A percentile compares a stretch with the other conserved stretches of the same genome.
These are phyloP conservation scores for Heliornis fulica DNA, from an alignment of 2,113 vertebrate species.

Conservation along the genomic window DNA sequence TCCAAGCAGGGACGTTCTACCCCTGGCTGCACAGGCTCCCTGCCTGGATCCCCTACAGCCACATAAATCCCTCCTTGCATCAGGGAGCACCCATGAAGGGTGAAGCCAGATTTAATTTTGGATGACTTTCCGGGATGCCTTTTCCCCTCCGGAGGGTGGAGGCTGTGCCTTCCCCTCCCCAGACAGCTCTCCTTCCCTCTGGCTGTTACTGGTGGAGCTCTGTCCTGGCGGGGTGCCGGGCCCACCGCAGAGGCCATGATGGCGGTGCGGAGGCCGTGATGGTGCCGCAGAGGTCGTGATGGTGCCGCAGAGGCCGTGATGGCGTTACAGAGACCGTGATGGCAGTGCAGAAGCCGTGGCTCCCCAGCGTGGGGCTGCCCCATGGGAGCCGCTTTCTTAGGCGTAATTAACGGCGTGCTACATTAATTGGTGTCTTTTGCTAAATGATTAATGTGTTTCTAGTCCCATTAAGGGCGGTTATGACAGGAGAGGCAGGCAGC, in stretches of 20 bases:
- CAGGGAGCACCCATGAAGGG: fast-evolving
- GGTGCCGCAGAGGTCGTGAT: not conserved
- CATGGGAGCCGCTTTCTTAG: slow-evolving; percentile 8
- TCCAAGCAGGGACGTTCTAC: not conserved
- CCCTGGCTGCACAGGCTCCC: not conserved
- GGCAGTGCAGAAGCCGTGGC: not conserved
- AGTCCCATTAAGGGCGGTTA: not conserved
- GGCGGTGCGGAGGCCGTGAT: not conserved
- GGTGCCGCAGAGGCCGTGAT: not conserved
- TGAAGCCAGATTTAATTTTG: not conserved
- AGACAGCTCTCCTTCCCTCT: not conserved
- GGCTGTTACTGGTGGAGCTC: not conserved
- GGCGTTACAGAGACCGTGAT: too few species aligned
- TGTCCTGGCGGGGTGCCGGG: not conserved
- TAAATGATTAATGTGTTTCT: slow-evolving; percentile 50
- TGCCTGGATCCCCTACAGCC: not conserved
- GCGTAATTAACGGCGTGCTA: slow-evolving; percentile 23
- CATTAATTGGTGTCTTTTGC: slow-evolving; percentile 37
- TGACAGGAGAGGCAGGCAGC: slow-evolving; percentile 46
- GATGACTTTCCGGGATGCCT: not conserved
- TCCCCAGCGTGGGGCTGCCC: fast-evolving
- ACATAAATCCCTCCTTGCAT: not conserved
- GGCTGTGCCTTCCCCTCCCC: not conserved
- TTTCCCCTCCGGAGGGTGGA: not conserved
- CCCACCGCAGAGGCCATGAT: not conserved